These are phyloP conservation scores for Noctua fimbriata DNA, from an alignment of 2,888 invertebrate genomes.

Conservation along the genomic window DNA sequence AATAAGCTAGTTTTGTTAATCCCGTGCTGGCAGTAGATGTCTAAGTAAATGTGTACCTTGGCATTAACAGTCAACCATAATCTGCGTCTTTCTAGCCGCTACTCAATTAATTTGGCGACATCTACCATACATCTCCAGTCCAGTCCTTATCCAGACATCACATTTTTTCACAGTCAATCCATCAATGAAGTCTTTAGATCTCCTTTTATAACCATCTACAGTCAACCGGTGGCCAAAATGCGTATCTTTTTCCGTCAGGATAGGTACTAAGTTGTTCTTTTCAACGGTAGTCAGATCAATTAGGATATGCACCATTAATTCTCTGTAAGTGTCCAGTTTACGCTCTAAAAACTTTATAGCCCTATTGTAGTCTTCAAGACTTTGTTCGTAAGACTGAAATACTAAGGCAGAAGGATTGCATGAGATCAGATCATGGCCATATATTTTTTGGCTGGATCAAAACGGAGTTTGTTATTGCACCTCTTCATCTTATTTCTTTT, in stretches of 20 bases:
- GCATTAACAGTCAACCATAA: not conserved
- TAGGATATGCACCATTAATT: conserved; percentile 25
- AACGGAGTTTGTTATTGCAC: not conserved
- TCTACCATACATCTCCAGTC: not conserved
- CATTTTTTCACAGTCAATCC: not conserved
- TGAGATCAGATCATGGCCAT: not conserved
- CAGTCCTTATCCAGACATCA: too few relatives aligned
- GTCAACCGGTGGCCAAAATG: not conserved
- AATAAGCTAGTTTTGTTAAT: not conserved
- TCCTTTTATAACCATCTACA: not conserved
- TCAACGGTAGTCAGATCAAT: not conserved
- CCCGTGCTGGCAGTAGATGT: too few relatives aligned
- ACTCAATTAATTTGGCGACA: not conserved
- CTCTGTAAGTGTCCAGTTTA: conserved; percentile 15
- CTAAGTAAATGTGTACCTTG: not conserved
- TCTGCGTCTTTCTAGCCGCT: not conserved
- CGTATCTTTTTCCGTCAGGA: not conserved
- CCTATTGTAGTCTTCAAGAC: conserved; percentile 31
- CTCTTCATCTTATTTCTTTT: not conserved
- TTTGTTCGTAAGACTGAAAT: not conserved
- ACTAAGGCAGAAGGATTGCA: not conserved
- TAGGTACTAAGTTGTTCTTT: not conserved
- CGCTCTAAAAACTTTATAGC: conserved; percentile 38
- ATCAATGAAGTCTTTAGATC: not conserved
- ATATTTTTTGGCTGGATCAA: not conserved